Evolutionary conservation across 2,113 vertebrate species (phyloP), one percentile per base, ranked within the genome.

Genomic region (Barbus barbus): DNA sequence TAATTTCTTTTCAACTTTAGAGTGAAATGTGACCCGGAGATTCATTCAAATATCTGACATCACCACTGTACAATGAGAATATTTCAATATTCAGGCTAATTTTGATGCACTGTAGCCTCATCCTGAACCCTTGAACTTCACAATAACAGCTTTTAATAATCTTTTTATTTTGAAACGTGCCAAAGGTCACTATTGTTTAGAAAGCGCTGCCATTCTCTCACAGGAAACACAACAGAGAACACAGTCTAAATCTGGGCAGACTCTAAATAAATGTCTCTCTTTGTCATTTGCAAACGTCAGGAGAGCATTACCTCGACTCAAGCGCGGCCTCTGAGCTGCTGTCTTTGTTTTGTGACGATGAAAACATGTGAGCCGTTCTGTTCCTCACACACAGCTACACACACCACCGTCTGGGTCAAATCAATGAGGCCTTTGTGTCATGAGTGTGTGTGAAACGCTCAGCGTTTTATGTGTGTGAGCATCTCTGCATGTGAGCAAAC

Each of bases 341-440:
- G 76, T 86, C 83, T 87, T 88, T 82, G 58, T 67, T 82, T 84
- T 82, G 80, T 86, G 75, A 63, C 51, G 65, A 71, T 71, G 51
- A 61, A 85, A 88, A 86, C 89, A 85, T 36, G 81, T 84, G 80
- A 90, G 85, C 31, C 26, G 76, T 83, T 83, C 84, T 85, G 84
- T 84, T 81, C 48, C 73, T 81, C 77, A 48, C 81, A 31, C 41
- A 58, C 80, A 87, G 82, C 83, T 84, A 82, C 85, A 77, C 83
- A 89, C 86, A 89, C 61, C 28, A 20, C 67, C 84, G 33, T 22
- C 14, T 76, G 61, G 84, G 72, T 73, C 80, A 81, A 82, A 73
- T 91, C 87, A 89, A 87, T 87, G 71, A 86, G 78, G 60, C 77
- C 88, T 88, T 88, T 90, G 90, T 91, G 77, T 56, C 20, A n/a